phyloP scores from a whole-genome alignment of 2,888 invertebrate genomes.

The Rhingia rostrata region DNA sequence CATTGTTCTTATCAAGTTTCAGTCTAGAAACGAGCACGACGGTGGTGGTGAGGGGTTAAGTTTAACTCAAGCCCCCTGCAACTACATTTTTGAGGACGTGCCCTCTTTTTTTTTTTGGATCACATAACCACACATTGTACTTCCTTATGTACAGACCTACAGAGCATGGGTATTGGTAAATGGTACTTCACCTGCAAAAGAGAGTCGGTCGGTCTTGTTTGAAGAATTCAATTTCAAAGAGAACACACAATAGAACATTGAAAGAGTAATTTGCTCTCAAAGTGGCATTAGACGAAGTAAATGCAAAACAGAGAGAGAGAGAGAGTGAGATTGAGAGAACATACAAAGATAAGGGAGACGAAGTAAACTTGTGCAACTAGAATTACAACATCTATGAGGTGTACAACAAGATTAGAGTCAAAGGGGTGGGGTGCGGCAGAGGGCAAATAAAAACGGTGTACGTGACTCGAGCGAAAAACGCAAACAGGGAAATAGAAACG shows the following conservation, averaged over 20 bases:
- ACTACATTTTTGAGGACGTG: constrained; percentile 23
- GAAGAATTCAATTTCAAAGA: constrained; percentile 37
- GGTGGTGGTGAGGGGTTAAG: constrained; percentile 33
- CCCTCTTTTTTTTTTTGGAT: constrained; percentile 41
- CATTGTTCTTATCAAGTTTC: constrained; percentile 54
- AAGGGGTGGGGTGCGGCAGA: not conserved
- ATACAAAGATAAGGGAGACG: not conserved
- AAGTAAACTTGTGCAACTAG: constrained; percentile 43
- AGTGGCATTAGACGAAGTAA: constrained; percentile 2
- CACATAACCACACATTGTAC: constrained; percentile 37
- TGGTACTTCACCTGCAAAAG: not conserved
- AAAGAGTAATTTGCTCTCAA: constrained; percentile 39
- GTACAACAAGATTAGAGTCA: constrained; percentile 46
- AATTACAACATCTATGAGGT: constrained; percentile 27
- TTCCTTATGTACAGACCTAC: constrained; percentile 33
- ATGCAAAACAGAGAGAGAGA: constrained; percentile 2
- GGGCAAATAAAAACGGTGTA: constrained; percentile 66
- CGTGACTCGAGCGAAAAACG: constrained; percentile 63
- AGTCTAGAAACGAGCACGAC: not conserved
- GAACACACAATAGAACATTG: constrained; percentile 19
- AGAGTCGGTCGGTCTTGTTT: not conserved
- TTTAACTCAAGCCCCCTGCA: not conserved
- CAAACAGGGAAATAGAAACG: constrained; percentile 64
- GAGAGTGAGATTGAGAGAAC: not conserved
- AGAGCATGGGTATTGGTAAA: no score